phyloP scores from a whole-genome alignment of 2,797 vertebrate genomes.

The Sebastolobus alascanus region DNA sequence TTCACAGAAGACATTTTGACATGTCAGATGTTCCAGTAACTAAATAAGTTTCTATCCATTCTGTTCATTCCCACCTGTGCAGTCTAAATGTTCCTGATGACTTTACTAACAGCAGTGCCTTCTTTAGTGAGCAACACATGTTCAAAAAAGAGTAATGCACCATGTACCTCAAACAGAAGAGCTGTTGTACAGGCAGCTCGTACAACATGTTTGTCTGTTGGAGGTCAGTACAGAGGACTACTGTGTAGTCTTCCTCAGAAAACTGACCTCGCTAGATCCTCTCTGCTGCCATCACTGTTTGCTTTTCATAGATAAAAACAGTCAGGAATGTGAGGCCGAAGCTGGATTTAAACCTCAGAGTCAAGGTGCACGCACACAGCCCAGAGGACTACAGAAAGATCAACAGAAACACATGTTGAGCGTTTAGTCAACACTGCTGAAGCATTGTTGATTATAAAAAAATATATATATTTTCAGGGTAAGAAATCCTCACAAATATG shows the following conservation, averaged over 20 bases:
- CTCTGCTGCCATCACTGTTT: conserved; percentile 60
- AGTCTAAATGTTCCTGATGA: neutral
- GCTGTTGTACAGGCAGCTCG: conserved; percentile 19
- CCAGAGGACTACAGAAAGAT: conserved; percentile 8
- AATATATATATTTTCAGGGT: neutral
- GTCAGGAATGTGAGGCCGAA: conserved; percentile 72
- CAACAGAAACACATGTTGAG: conserved; percentile 5
- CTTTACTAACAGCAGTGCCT: neutral
- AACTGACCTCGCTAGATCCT: conserved; percentile 50
- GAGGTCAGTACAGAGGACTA: neutral
- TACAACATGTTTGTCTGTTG: conserved; percentile 21
- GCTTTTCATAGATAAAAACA: conserved; percentile 71
- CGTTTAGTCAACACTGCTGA: conserved; percentile 13
- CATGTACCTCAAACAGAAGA: conserved; percentile 19
- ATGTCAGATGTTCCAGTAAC: neutral
- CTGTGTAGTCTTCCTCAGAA: conserved; percentile 12
- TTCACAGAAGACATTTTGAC: neutral
- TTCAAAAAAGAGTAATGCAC: neutral
- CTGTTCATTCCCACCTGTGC: neutral
- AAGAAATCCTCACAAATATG: neutral
- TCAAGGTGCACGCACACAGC: conserved; percentile 19
- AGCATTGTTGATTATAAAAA: neutral
- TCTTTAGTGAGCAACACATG: neutral
- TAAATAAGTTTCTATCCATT: neutral
- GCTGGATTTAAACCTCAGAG: conserved; percentile 49